phyloP scores from a whole-genome alignment of 2,888 invertebrate genomes.

The Nasonia oneida region DNA sequence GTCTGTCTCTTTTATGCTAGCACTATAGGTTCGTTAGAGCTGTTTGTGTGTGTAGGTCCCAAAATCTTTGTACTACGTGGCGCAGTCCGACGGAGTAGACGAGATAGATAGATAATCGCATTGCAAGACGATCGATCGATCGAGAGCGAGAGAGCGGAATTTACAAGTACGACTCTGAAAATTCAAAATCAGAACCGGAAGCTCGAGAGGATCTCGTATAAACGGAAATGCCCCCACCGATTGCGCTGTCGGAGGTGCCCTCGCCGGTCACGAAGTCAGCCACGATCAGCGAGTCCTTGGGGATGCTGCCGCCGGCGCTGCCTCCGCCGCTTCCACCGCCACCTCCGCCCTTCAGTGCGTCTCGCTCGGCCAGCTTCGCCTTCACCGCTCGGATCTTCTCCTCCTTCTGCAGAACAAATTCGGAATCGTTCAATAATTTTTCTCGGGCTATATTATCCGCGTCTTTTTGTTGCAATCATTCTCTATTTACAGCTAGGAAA shows the following conservation, averaged over 20 bases:
- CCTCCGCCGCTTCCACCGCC: conserved; percentile 77
- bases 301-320: conserved; percentile 71
- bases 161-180: conserved; percentile 93
- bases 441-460: too few relatives aligned
- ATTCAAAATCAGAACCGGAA: conserved; percentile 92
- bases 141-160: not conserved
- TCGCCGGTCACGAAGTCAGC: conserved; percentile 89
- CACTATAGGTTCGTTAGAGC: not conserved
- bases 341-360: conserved; percentile 82
- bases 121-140: not conserved
- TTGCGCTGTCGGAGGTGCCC: conserved; percentile 90
- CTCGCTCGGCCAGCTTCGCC: conserved; percentile 89
- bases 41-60: conserved; percentile 44
- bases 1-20: not conserved
- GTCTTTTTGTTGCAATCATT: not conserved
- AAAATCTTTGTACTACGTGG: conserved; percentile 64
- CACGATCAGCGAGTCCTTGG: conserved; percentile 87
- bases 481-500: not conserved
- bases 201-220: conserved; percentile 91
- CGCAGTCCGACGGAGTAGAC: conserved; percentile 35
- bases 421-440: not conserved
- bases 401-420: conserved; percentile 86
- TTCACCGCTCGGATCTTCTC: conserved; percentile 92
- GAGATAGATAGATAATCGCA: conserved; percentile 6
- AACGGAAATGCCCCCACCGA: conserved; percentile 85